Evolutionary conservation across 2,113 vertebrate species (phyloP), one percentile per base, ranked within the genome.

Genomic region (Orycteropus afer): DNA sequence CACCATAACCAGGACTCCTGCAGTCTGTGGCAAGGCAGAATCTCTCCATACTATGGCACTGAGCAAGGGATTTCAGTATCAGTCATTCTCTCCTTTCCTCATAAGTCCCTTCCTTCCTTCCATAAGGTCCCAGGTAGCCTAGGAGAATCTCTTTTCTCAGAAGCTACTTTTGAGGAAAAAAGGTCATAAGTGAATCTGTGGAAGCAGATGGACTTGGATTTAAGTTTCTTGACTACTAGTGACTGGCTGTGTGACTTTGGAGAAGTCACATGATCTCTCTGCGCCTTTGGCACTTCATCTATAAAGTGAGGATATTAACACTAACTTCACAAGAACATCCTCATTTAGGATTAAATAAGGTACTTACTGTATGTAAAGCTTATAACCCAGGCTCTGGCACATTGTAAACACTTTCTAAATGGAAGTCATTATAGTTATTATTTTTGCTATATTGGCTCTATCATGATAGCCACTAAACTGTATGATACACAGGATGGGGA

Each of bases 301-400:
- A 9, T 80, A 86, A 80, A 87, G 61, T 13, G 29, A 67, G 3
- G 57, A 67, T 47, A 37, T 13, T 79, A 55, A 57, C 4, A 37
- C 7, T 8, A 51, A 69, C 49, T 40, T 90, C 51, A 29, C 27
- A 90, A 29, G 78, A 47, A n/a, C n/a, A n/a, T n/a, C n/a, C n/a
- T n/a, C n/a, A n/a, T n/a, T n/a, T n/a, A 86, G 67, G 79, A 89
- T 86, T 65, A 61, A 81, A 77, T 73, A 77, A 83, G 23, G 23
- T 45, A 11, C 40, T 5, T 42, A 7, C 25, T 8, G 1, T 23
- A 8, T 32, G 7, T 77, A 77, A 80, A 84, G 27, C 34, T 17
- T 47, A 14, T 32, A 49, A 51, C 63, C 53, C 37, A 51, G 86
- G 14, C 8, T 17, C 77, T n/a, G 47, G 53, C 40, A 34, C 13